Evolutionary conservation across 2,888 invertebrate species (phyloP).

Genomic region (Ectemnius continuus): DNA sequence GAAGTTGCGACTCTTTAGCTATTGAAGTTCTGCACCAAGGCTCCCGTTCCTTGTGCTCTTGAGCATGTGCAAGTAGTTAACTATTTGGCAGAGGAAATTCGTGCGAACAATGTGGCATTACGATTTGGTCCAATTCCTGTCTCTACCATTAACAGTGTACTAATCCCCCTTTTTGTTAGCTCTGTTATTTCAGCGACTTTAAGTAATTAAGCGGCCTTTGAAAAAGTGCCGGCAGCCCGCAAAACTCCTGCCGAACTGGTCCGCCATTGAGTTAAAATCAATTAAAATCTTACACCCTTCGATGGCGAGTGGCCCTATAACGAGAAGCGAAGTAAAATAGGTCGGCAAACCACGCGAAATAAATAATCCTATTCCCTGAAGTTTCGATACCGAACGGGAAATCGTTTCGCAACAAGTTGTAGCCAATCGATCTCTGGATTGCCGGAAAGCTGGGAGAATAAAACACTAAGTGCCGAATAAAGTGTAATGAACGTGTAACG

Average conservation of each 20-base stretch:
- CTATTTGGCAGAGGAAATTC: slow-evolving; percentile 8
- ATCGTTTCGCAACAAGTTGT: slow-evolving; percentile 61
- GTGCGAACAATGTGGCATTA: background rate
- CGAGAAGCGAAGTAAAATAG: background rate
- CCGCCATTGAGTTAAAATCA: background rate
- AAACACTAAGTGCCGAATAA: slow-evolving; percentile 57
- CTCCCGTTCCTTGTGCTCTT: background rate
- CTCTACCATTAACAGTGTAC: background rate
- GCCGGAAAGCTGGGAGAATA: slow-evolving; percentile 43
- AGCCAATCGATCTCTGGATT: slow-evolving; percentile 54
- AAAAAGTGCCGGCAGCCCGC: too few species aligned
- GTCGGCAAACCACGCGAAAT: background rate
- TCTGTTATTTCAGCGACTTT: too few species aligned
- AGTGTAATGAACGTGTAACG: slow-evolving; percentile 51
- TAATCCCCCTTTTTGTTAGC: too few species aligned
- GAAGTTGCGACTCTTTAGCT: too few species aligned
- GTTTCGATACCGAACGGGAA: slow-evolving; percentile 2
- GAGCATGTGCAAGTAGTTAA: slow-evolving; percentile 10
- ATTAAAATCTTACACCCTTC: background rate
- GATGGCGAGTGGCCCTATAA: background rate
- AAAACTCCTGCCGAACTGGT: too few species aligned
- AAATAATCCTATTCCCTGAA: slow-evolving; percentile 2
- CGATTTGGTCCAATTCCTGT: background rate
- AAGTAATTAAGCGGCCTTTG: too few species aligned
- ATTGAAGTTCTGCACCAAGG: too few species aligned